Evolutionary conservation across 1,140 invertebrate species (phyloP).

Genomic region (Apis cerana): DNA sequence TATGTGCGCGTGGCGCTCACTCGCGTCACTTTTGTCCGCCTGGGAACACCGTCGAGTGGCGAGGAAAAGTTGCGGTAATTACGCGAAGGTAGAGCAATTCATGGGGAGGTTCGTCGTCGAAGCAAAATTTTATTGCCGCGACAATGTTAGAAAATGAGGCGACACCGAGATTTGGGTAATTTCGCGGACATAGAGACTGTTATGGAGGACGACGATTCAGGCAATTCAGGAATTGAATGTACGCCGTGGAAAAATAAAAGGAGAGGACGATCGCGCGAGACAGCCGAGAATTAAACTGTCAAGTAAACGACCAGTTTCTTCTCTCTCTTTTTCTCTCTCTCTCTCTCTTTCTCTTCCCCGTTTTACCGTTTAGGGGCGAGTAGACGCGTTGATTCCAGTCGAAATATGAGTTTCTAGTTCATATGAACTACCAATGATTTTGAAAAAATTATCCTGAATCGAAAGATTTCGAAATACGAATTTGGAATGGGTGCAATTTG

Average conservation of each 20-base stretch:
- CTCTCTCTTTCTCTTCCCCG: not conserved
- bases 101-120: not conserved
- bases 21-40: conserved; percentile 48
- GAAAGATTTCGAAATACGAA: too few species aligned
- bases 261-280: not conserved
- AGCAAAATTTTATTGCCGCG: conserved; percentile 25
- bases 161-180: conserved; percentile 16
- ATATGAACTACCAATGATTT: too few species aligned
- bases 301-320: conserved; percentile 23
- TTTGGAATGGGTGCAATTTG: too few species aligned
- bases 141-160: not conserved
- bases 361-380: not conserved
- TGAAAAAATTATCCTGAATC: too few species aligned
- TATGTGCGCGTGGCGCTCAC: not conserved
- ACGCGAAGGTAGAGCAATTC: conserved; percentile 33
- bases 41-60: conserved; percentile 42
- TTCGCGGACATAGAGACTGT: conserved; percentile 3
- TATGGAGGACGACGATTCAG: conserved; percentile 15
- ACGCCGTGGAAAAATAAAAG: not conserved
- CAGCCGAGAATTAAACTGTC: conserved; percentile 42
- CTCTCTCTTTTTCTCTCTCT: not conserved
- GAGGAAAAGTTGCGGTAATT: conserved; percentile 44
- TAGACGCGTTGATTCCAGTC: too few species aligned
- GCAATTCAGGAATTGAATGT: conserved; percentile 39
- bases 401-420: too few species aligned